Evolutionary conservation across 2,113 vertebrate genomes (phyloP).

Genomic region (Clinocottus analis): DNA sequence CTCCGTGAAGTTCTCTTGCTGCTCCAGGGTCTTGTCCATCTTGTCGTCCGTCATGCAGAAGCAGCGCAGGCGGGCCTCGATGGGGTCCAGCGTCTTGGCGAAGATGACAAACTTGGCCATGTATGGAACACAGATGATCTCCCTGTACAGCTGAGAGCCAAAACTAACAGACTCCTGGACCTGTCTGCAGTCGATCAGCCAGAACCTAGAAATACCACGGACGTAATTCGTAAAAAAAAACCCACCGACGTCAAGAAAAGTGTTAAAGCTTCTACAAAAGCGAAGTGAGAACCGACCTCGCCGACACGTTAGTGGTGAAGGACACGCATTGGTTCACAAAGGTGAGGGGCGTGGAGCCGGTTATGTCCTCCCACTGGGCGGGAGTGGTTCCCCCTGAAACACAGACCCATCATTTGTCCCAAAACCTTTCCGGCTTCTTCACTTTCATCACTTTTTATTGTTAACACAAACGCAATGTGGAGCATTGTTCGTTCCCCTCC

Average conservation of each 20-base stretch:
- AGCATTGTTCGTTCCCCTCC: too few relatives aligned
- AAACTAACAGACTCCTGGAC: slow-evolving; percentile 95
- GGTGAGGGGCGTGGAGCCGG: slow-evolving; percentile 95
- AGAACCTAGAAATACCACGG: slow-evolving; percentile 85
- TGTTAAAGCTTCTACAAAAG: not conserved
- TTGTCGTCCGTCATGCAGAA: slow-evolving; percentile 99
- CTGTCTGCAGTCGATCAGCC: slow-evolving; percentile 98
- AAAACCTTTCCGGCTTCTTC: not conserved
- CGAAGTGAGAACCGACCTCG: slow-evolving; percentile 84
- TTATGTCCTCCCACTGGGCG: slow-evolving; percentile 99
- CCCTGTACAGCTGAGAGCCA: slow-evolving; percentile 95
- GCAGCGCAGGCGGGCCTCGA: slow-evolving; percentile 95
- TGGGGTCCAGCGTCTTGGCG: slow-evolving; percentile 96
- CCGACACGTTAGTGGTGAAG: slow-evolving; percentile 98
- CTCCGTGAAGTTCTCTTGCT: slow-evolving; percentile 98
- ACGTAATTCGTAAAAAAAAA: slow-evolving; percentile 19
- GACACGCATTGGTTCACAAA: slow-evolving; percentile 98
- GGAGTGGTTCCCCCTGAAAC: slow-evolving; percentile 95
- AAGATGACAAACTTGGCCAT: slow-evolving; percentile 99
- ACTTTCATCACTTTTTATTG: too few relatives aligned
- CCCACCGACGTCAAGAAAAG: not conserved
- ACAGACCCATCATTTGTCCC: slow-evolving; percentile 27
- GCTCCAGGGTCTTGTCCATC: slow-evolving; percentile 98
- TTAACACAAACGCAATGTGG: too few relatives aligned
- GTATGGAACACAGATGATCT: slow-evolving; percentile 98